Evolutionary conservation across 2,113 vertebrate species (phyloP), one percentile per base, ranked within the genome.

Genomic region (Mugil cephalus): DNA sequence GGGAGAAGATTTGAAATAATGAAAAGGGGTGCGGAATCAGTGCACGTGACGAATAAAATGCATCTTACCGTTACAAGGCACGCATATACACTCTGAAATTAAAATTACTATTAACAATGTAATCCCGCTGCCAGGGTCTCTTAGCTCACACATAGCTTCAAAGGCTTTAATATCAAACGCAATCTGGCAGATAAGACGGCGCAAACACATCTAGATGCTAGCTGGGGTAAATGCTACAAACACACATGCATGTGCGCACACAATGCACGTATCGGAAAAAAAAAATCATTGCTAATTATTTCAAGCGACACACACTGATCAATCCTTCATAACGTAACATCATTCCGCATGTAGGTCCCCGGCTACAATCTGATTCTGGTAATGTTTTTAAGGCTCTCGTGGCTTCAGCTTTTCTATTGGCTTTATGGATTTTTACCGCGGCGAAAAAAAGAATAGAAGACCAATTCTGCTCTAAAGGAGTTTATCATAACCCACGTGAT

Each of bases 241-340:
- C 70, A 73, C 69, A 77, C 67, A 65, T 18, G 5, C 50, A 69
- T 36, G 58, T 5, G 24, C 24, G 51, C 71, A 75, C 58, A 82
- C 56, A 80, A 92, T 62, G 45, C 58, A 77, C 42, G 36, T 17
- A 24, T 74, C 52, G 88, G 3, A 30, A 30, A 42, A 62, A 30
- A 93, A 94, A 96, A 96, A 96, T 97, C 94, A 93, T 96, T 98
- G 93, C 91, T 97, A 98, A 98, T 97, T 96, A 95, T 95, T 96
- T 97, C 94, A 96, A 94, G 94, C 93, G 92, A 95, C 94, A 94
- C 94, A 94, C 95, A 92, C 91, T 95, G 95, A 98, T 98, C 96
- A 98, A 96, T 97, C 95, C 92, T 92, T 95, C 93, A 93, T 95
- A 97, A 98, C 84, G 43, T 95, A 95, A 91, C 80, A 95, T 96